phyloP scores from a whole-genome alignment of 2,797 vertebrate species.

The Periparus ater region DNA sequence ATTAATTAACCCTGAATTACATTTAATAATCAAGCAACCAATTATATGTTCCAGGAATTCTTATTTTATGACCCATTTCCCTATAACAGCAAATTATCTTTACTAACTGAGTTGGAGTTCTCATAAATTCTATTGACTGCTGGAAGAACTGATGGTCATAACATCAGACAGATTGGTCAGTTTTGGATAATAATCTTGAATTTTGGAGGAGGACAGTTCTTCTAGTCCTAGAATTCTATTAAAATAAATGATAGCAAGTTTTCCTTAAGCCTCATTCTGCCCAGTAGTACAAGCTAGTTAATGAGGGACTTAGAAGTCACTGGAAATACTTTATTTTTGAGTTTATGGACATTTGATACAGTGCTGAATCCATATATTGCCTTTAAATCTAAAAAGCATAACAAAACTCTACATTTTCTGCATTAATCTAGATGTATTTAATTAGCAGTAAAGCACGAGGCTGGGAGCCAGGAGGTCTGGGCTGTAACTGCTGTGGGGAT shows the following conservation, averaged over 20 bases:
- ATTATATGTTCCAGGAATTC: not conserved
- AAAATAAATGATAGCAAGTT: not conserved
- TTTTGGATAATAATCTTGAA: not conserved
- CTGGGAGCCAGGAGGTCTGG: conserved; percentile 60
- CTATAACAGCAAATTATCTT: not conserved
- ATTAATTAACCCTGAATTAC: not conserved
- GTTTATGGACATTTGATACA: conserved; percentile 54
- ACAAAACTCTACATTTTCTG: conserved; percentile 36
- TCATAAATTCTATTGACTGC: not conserved
- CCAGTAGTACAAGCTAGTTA: not conserved
- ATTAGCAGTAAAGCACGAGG: conserved; percentile 44
- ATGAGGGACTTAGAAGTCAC: not conserved
- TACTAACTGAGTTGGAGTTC: not conserved
- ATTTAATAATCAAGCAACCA: not conserved
- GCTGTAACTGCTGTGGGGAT: conserved; percentile 17
- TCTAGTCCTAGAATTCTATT: not conserved
- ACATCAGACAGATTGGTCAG: not conserved
- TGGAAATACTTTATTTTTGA: conserved; percentile 43
- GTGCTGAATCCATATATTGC: conserved; percentile 39
- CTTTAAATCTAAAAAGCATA: conserved; percentile 52
- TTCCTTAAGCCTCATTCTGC: not conserved
- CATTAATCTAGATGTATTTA: conserved; percentile 38
- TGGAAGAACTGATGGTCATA: not conserved
- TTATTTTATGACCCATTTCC: not conserved
- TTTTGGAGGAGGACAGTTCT: not conserved